These are phyloP conservation scores for Liasis olivaceus DNA, from an alignment of 2,797 vertebrate genomes.

Conservation along the genomic window DNA sequence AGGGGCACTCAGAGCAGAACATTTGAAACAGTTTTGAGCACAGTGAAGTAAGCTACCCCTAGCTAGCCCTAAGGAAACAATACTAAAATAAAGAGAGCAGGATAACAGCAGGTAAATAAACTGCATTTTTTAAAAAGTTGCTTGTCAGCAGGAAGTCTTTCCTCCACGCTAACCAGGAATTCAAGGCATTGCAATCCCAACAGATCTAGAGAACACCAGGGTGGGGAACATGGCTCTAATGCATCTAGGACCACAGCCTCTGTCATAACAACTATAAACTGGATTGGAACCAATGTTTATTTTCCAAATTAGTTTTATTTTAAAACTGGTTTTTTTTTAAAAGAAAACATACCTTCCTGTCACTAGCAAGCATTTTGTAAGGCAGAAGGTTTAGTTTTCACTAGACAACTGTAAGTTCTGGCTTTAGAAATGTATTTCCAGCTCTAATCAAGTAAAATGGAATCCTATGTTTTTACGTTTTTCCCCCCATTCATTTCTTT, in stretches of 20 bases:
- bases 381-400: neutral
- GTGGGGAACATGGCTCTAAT: neutral
- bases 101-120: neutral
- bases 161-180: neutral
- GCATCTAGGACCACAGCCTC: neutral
- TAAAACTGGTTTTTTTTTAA: neutral
- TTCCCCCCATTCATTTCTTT: conserved; percentile 5
- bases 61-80: neutral
- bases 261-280: neutral
- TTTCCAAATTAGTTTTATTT: neutral
- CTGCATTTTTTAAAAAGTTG: neutral
- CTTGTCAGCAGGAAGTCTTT: neutral
- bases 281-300: neutral
- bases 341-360: neutral
- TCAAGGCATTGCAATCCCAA: neutral
- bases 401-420: neutral
- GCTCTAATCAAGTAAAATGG: neutral
- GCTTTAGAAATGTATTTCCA: neutral
- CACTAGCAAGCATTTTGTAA: conserved; percentile 21
- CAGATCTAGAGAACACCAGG: neutral
- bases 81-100: neutral
- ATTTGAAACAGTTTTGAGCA: no score
- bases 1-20: neutral
- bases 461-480: neutral
- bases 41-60: no score